A percentile compares a stretch with the other conserved stretches of the same genome.
Conservation (phyloP, 1,140 invertebrate species). For the Caenorhabditis tropicalis region DNA sequence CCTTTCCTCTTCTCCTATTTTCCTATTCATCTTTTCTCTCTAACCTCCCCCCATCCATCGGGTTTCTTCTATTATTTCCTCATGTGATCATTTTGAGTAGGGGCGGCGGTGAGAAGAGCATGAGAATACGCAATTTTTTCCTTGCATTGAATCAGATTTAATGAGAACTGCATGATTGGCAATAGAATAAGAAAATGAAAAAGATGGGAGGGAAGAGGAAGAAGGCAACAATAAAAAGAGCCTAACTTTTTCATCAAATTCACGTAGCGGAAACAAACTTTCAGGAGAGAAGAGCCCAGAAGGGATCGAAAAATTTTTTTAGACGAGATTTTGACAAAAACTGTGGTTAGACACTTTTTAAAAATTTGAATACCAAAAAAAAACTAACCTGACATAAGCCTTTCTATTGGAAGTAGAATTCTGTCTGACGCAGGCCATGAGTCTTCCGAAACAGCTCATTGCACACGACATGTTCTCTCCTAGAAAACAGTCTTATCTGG, state of each 20-base stretch:
- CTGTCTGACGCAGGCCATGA: neutral
- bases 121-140: neutral
- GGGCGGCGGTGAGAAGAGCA: neutral
- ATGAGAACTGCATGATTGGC: slow-evolving; percentile 19
- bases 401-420: neutral
- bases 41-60: neutral
- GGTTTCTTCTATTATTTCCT: neutral
- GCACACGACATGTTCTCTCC: neutral
- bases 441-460: neutral
- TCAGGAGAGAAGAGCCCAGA: neutral
- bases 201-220: neutral
- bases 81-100: neutral
- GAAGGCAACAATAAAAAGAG: neutral
- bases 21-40: neutral
- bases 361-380: neutral
- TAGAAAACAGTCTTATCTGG: neutral
- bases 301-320: neutral
- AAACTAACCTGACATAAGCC: slow-evolving; percentile 15
- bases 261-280: neutral
- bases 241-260: neutral
- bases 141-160: slow-evolving; percentile 28
- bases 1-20: neutral
- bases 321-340: no score
- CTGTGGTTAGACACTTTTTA: no score
- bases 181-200: neutral